These are phyloP conservation scores for Furcifer pardalis DNA, from an alignment of 2,797 vertebrate species.

Conservation along the genomic window DNA sequence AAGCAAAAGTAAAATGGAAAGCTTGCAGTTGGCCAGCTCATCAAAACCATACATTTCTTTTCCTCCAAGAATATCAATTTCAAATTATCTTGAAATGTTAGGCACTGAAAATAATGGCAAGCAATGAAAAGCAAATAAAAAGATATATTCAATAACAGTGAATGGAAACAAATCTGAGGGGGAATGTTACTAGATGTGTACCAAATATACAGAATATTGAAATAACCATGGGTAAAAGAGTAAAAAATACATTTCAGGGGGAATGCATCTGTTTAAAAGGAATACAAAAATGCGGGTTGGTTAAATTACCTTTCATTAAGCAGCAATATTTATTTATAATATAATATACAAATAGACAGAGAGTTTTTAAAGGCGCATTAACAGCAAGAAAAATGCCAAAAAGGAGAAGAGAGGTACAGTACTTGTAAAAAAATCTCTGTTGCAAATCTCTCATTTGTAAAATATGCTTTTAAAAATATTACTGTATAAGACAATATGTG, in stretches of 20 bases:
- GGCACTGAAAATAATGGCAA: too few relatives aligned
- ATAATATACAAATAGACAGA: neutral
- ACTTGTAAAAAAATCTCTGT: neutral
- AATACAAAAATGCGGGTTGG: neutral
- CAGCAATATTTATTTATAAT: neutral
- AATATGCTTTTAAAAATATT: constrained; percentile 27
- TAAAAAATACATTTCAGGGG: neutral
- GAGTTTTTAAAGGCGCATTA: neutral
- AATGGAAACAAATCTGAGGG: neutral
- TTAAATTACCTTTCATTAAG: neutral
- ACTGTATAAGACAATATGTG: constrained; percentile 20
- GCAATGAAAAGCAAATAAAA: neutral
- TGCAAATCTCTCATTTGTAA: neutral
- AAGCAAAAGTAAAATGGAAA: neutral
- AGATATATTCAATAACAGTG: neutral
- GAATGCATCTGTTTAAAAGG: neutral
- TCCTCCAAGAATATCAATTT: neutral
- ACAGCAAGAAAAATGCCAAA: neutral
- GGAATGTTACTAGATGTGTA: too few relatives aligned
- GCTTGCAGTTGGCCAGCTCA: neutral
- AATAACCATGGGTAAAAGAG: neutral
- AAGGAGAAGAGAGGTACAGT: neutral
- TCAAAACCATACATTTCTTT: neutral
- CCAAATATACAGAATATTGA: neutral
- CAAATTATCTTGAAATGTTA: neutral